These are phyloP conservation scores for Chionis minor DNA, from an alignment of 2,113 vertebrate species.

Conservation along the genomic window DNA sequence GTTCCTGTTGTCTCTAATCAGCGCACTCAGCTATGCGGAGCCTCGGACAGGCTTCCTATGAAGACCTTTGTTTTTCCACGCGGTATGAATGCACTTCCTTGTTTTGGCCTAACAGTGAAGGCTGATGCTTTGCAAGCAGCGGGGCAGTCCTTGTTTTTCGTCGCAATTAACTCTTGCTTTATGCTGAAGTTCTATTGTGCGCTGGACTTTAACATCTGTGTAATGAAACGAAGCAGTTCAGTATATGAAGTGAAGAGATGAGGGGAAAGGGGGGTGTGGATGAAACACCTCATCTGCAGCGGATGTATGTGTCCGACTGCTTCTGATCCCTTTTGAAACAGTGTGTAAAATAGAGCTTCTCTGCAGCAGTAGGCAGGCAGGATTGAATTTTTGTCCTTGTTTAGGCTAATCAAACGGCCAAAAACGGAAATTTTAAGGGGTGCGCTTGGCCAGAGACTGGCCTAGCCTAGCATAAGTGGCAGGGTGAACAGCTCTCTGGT, in stretches of 20 bases:
- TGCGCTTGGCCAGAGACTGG: not conserved
- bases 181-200: not conserved
- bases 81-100: not conserved
- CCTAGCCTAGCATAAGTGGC: not conserved
- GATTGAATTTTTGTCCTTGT: not conserved
- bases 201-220: not conserved
- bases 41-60: not conserved
- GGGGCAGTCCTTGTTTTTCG: not conserved
- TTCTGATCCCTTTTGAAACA: not conserved
- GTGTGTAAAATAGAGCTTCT: not conserved
- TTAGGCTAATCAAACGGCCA: not conserved
- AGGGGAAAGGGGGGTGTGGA: not conserved
- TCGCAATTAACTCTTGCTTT: not conserved
- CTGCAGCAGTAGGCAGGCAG: not conserved
- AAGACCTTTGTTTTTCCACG: not conserved
- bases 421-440: not conserved
- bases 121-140: not conserved
- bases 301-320: not conserved
- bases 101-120: not conserved
- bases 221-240: not conserved
- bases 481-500: not conserved
- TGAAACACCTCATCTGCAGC: not conserved
- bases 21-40: not conserved
- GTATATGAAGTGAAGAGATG: not conserved
- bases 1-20: not conserved